Evolutionary conservation across 2,797 vertebrate genomes (phyloP).

Genomic region (Oryzias sinensis): DNA sequence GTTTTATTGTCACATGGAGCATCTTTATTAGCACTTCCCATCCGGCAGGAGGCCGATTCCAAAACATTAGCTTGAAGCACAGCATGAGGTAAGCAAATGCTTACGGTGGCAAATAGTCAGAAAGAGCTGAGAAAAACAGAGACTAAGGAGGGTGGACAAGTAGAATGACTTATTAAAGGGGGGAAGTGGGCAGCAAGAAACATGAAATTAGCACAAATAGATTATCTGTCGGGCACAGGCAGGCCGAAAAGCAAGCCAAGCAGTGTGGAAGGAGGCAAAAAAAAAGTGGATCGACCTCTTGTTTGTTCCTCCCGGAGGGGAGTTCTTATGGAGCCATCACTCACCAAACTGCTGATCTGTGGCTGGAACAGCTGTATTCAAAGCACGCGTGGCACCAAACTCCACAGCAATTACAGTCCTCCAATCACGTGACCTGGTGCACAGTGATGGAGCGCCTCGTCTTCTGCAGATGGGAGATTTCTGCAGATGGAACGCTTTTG

Average conservation of each 20-base stretch:
- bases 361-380: conserved; percentile 66
- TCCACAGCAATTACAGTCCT: conserved; percentile 51
- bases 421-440: conserved; percentile 25
- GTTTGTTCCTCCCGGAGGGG: conserved; percentile 68
- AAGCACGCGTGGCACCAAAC: conserved; percentile 47
- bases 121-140: conserved; percentile 29
- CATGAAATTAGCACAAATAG: conserved; percentile 83
- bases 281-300: conserved; percentile 69
- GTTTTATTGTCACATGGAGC: no score
- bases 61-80: conserved; percentile 19
- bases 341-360: conserved; percentile 76
- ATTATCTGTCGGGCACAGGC: conserved; percentile 77
- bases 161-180: conserved; percentile 76
- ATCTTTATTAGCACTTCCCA: no score
- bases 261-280: conserved; percentile 39
- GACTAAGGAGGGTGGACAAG: conserved; percentile 63
- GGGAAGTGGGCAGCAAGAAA: conserved; percentile 68
- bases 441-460: conserved; percentile 32
- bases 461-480: conserved; percentile 20
- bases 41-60: conserved; percentile 47
- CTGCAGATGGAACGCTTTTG: conserved; percentile 8
- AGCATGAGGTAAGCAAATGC: conserved; percentile 55
- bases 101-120: conserved; percentile 31
- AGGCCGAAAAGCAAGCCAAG: conserved; percentile 65
- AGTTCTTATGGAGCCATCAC: conserved; percentile 74